Conservation (phyloP, 2,113 vertebrate species). For the Clinocottus analis region DNA sequence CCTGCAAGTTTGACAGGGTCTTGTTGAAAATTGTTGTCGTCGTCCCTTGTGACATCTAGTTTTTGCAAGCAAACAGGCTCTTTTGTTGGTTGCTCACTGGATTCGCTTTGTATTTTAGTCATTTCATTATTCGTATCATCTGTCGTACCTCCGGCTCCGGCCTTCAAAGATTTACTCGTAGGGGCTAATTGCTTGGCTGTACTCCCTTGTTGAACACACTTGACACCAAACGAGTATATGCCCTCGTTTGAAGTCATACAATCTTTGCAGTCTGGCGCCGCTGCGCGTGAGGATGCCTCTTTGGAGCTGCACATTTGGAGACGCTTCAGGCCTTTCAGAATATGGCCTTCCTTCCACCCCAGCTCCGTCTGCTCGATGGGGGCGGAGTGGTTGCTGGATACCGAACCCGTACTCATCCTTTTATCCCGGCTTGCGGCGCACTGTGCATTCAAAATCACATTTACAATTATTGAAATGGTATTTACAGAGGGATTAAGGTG, state of each 20-base stretch:
- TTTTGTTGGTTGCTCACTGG: conserved; percentile 72
- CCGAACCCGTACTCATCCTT: conserved; percentile 87
- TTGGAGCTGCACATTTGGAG: conserved; percentile 87
- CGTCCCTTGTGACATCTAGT: conserved; percentile 81
- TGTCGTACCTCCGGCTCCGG: conserved; percentile 43
- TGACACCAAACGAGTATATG: conserved; percentile 91
- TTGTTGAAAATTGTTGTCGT: conserved; percentile 78
- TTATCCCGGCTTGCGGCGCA: conserved; percentile 88
- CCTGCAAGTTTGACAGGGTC: conserved; percentile 80
- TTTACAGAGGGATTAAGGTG: neutral
- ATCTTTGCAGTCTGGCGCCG: conserved; percentile 90
- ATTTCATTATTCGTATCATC: conserved; percentile 84
- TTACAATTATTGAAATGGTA: conserved; percentile 16
- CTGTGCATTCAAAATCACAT: conserved; percentile 70
- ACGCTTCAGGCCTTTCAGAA: conserved; percentile 90
- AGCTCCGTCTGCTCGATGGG: conserved; percentile 86
- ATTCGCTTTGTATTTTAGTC: conserved; percentile 71
- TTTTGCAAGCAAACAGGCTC: conserved; percentile 82
- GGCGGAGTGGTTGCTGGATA: conserved; percentile 84
- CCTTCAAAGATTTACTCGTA: conserved; percentile 69
- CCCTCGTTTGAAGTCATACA: conserved; percentile 95
- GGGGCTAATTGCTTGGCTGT: conserved; percentile 68
- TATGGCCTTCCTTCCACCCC: conserved; percentile 91
- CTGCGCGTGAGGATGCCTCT: conserved; percentile 83
- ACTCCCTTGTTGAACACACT: conserved; percentile 72